phyloP scores from a whole-genome alignment of 2,113 vertebrate genomes.

The Nothocercus julius region DNA sequence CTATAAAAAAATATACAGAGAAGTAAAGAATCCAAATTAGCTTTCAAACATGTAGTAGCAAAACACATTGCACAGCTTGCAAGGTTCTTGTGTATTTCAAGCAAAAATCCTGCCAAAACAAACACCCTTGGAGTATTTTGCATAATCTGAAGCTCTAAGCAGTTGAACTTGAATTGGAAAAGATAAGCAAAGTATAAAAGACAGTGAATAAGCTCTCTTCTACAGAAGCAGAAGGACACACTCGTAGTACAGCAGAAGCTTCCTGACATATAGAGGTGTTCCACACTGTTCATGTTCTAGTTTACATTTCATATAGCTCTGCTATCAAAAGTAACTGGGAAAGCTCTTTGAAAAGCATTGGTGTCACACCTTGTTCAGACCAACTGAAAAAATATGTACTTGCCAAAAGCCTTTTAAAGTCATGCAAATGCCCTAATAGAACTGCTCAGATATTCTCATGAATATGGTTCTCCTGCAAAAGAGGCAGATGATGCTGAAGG shows the following conservation, averaged over 20 bases:
- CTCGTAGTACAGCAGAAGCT: background rate
- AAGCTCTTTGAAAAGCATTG: background rate
- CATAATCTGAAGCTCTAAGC: constrained; percentile 20
- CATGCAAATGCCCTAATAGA: background rate
- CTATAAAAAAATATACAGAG: background rate
- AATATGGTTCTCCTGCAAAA: fast-evolving
- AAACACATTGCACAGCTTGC: background rate
- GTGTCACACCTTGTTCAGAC: background rate
- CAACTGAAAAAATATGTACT: background rate
- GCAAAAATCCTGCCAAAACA: background rate
- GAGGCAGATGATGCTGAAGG: background rate
- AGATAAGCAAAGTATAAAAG: background rate
- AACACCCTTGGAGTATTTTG: background rate
- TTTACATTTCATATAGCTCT: background rate
- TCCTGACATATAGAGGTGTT: background rate
- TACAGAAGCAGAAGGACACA: background rate
- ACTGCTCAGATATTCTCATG: background rate
- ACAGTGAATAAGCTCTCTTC: background rate
- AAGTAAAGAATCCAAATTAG: background rate
- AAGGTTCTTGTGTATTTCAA: background rate
- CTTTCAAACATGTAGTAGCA: background rate
- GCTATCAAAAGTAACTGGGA: background rate
- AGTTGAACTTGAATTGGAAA: background rate
- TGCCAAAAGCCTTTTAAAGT: background rate
- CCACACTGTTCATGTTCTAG: background rate